Base-by-base conservation (phyloP, 2,888 invertebrate species). In the Phytoseiulus persimilis region DNA sequence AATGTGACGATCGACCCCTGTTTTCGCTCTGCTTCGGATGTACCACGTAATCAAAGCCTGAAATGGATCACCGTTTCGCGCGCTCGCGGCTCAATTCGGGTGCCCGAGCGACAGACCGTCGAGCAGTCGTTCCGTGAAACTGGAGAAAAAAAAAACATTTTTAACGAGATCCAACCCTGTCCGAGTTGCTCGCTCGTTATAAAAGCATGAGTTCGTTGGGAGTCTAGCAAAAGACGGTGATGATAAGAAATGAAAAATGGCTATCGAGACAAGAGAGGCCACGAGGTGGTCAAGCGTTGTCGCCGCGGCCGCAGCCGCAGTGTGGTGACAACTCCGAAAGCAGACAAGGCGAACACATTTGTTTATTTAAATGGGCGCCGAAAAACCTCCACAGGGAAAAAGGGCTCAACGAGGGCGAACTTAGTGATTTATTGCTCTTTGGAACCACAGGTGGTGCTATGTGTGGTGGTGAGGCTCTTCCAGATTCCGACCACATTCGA, bases 231-330 rank as follows among this genome's bases (percentile, higher is more conserved):
- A 65, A 65, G 65, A 65, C 45, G 18, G 87, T 32, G 87, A 87
- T 32, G 87, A 87, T 87, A 87, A 87, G 87, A 87, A 33, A 87
- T 87, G 87, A 87, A n/a, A 39, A 39, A 87, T 87, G 87, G 45
- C 32, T 33, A 39, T 87, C 31, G 87, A 33, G 87, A 87, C 87
- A 87, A 87, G 32, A 87, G 87, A n/a, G 87, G 87, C 87, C 87
- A 87, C 87, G 65, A 65, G 65, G 65, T 65, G 65, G 65, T 65
- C 65, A 65, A 65, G 65, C 65, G 65, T 23, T 65, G 65, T 65
- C 65, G 18, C 65, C 18, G 9, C 9, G 23, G 65, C 65, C 65
- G 65, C 14, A 65, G 65, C 65, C 65, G 28, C 28, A 2, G 65
- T 65, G 65, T 65, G 65, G 65, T 65, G 65, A 65, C 65, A 65